Conservation (phyloP, 1,140 invertebrate genomes). For the Ceratina calcarata region DNA sequence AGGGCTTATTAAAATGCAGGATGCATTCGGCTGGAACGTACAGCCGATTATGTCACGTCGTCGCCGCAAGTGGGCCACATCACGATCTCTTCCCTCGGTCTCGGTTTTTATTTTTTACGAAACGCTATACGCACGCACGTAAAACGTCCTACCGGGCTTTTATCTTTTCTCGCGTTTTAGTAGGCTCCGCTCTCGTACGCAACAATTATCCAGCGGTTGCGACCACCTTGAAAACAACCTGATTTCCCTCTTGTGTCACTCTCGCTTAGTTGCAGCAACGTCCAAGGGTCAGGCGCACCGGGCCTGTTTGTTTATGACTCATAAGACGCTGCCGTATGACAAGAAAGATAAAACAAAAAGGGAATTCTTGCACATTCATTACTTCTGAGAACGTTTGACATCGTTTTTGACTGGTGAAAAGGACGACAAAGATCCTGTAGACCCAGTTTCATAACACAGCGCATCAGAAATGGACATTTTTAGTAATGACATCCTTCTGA, state of each 20-base stretch:
- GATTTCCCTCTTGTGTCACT: conserved; percentile 32
- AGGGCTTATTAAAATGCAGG: conserved; percentile 47
- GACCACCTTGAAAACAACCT: conserved; percentile 25
- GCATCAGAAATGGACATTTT: too few relatives aligned
- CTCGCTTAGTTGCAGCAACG: conserved; percentile 18
- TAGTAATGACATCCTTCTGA: too few relatives aligned
- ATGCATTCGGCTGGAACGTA: conserved; percentile 31
- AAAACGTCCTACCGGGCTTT: conserved; percentile 11
- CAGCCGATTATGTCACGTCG: conserved; percentile 53
- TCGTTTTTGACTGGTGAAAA: too few relatives aligned
- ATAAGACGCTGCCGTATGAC: not conserved
- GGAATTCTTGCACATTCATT: too few relatives aligned
- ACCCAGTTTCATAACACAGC: too few relatives aligned
- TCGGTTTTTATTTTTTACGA: conserved; percentile 39
- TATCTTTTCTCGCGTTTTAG: conserved; percentile 29
- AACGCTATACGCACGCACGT: conserved; percentile 21
- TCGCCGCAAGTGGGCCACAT: conserved; percentile 53
- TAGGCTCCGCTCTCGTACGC: conserved; percentile 3
- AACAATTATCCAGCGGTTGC: conserved; percentile 26
- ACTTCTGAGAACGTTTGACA: too few relatives aligned
- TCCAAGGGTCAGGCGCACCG: conserved; percentile 10
- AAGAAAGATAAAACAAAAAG: not conserved
- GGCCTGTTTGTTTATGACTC: not conserved
- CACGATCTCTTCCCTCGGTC: not conserved
- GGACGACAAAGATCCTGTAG: too few relatives aligned